Percentiles rank a stretch among this genome's conserved stretches.
phyloP scores from a whole-genome alignment of 2,113 vertebrate genomes.

The Notiomystis cincta region DNA sequence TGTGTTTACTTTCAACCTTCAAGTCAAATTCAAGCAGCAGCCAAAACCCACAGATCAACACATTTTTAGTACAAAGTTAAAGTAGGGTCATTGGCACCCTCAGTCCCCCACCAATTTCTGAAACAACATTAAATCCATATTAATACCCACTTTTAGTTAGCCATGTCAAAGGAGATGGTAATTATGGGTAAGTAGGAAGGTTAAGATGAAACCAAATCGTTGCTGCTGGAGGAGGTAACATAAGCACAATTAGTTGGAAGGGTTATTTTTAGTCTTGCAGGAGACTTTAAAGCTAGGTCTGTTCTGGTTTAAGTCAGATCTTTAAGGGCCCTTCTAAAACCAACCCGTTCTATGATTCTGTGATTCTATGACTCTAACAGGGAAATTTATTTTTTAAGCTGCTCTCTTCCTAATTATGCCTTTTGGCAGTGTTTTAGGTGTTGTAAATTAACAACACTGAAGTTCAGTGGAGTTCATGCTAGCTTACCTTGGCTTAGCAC shows the following conservation, averaged over 20 bases:
- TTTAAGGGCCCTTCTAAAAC: not conserved
- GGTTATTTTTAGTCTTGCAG: not conserved
- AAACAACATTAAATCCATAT: constrained; percentile 7
- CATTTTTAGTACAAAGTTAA: constrained; percentile 32
- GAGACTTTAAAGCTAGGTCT: not conserved
- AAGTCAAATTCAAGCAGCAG: constrained; percentile 57
- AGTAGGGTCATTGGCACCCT: constrained; percentile 12
- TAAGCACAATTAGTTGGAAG: not conserved
- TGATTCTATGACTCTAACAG: not conserved
- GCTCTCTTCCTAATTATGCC: not conserved
- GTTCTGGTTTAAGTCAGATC: not conserved
- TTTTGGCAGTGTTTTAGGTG: not conserved
- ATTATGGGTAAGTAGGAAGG: constrained; percentile 30
- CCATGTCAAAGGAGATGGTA: constrained; percentile 38
- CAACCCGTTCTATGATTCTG: not conserved
- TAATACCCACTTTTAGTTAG: not conserved
- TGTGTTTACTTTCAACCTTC: constrained; percentile 71
- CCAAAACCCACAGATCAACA: constrained; percentile 48
- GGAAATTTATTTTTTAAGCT: not conserved
- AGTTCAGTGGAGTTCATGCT: not conserved
- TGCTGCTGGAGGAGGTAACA: constrained; percentile 16
- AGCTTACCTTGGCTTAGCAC: not conserved
- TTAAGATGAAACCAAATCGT: constrained; percentile 11
- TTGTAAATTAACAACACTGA: not conserved
- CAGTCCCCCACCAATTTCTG: not conserved